phyloP scores from a whole-genome alignment of 2,113 vertebrate species.

The Lethenteron reissneri region DNA sequence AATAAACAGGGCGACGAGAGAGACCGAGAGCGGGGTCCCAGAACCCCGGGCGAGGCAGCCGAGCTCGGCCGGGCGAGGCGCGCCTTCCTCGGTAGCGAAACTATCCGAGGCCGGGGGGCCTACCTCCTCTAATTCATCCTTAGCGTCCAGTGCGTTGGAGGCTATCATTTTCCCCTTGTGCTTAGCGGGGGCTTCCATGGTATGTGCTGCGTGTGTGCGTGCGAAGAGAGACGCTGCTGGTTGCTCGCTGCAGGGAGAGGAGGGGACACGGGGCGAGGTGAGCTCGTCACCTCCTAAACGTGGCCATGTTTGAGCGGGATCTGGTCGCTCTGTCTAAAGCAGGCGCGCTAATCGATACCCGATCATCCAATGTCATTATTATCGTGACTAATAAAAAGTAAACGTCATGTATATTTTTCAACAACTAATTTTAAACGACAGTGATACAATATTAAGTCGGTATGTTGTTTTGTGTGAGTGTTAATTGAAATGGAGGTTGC shows the following conservation, averaged over 20 bases:
- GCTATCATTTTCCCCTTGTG: slow-evolving; percentile 48
- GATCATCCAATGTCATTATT: too few relatives aligned
- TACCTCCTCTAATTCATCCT: slow-evolving; percentile 82
- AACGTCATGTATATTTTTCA: too few relatives aligned
- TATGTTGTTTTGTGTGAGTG: too few relatives aligned
- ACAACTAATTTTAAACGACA: too few relatives aligned
- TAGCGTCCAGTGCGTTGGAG: slow-evolving; percentile 65
- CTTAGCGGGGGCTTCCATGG: slow-evolving; percentile 42
- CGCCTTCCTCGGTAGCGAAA: neutral
- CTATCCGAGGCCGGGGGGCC: neutral
- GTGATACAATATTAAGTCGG: too few relatives aligned
- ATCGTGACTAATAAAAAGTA: too few relatives aligned
- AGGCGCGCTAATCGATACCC: too few relatives aligned
- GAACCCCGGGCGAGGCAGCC: too few relatives aligned
- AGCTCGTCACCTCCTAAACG: neutral
- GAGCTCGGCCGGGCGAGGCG: neutral
- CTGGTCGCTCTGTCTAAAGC: too few relatives aligned
- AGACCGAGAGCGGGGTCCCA: too few relatives aligned
- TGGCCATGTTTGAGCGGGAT: slow-evolving; percentile 1
- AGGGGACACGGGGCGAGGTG: neutral
- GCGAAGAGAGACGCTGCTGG: neutral
- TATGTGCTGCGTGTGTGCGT: neutral
- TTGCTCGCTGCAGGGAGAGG: neutral
- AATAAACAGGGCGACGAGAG: too few relatives aligned
- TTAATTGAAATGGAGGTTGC: too few relatives aligned